Evolutionary conservation across 1,140 invertebrate genomes (phyloP), one percentile per base, ranked within the genome.

Genomic region (Tyrophagus putrescentiae): DNA sequence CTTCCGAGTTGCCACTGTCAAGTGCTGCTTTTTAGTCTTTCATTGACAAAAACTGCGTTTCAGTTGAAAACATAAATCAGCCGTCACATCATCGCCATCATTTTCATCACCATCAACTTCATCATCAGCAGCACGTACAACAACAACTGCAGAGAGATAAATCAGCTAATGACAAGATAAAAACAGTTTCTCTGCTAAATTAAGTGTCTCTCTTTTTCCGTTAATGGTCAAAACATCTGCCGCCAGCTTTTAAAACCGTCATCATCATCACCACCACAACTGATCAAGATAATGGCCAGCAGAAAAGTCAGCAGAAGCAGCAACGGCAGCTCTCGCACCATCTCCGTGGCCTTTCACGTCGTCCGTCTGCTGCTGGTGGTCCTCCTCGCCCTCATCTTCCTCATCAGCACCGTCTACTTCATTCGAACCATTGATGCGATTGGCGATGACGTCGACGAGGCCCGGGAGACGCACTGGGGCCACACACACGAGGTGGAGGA

Each of bases 391-490:
- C 31, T 59, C 1, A 29, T 59, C 18, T 59, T 59, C n/a, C 18
- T 59, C 18, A 59, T 59, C 1, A 44, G 39, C 23, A 29, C 36
- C 4, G 33, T 44, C 3, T 59, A 59, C 36, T 59, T 59, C 23
- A 42, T 59, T 11, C 34, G 36, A 44, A 18, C 57, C 1, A 59
- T 59, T 32, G 57, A 59, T 59, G 57, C 57, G 25, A 59, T 59
- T 18, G 57, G 57, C 34, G 57, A 59, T 23, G 57, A 59, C 27
- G 23, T 59, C 21, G 57, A 59, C 36, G 39, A 18, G n/a, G 39
- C 36, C 3, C 6, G 57, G 3, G 57, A 59, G 33, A 59, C 57
- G 23, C 57, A 59, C 34, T 45, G 18, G 48, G 39, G 36, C 2
- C 56, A 57, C 28, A 33, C 28, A 16, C 36, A 45, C n/a, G 52